A percentile compares a stretch with the other conserved stretches of the same genome.
Conservation (phyloP, 92 coral and sea anemone species). For the Parazoanthus atlanticus region DNA sequence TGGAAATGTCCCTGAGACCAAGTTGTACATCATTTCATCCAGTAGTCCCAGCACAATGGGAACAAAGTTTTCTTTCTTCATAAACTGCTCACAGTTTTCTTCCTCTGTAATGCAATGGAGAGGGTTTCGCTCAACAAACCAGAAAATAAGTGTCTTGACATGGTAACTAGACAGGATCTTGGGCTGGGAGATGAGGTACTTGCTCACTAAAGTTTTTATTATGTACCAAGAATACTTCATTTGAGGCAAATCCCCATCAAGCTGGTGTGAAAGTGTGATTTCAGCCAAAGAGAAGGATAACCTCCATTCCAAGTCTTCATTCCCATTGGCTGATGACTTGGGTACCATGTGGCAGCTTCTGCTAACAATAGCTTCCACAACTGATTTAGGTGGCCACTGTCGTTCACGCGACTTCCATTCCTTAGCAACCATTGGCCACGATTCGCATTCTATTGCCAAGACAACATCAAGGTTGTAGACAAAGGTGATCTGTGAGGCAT, state of each 20-base stretch:
- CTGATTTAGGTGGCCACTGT: constrained; percentile 41
- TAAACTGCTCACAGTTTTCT: neutral
- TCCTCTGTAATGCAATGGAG: constrained; percentile 32
- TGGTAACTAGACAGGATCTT: constrained; percentile 47
- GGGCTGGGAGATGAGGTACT: constrained; percentile 34
- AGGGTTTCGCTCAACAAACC: constrained; percentile 54
- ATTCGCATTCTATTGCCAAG: constrained; percentile 46
- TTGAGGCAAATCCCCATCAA: neutral
- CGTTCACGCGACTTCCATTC: constrained; percentile 41
- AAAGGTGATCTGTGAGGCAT: neutral
- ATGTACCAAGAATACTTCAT: constrained; percentile 23
- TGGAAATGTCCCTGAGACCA: constrained; percentile 40
- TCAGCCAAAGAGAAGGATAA: constrained; percentile 64
- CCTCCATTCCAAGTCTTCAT: constrained; percentile 60
- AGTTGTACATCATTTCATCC: constrained; percentile 56
- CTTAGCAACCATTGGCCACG: constrained; percentile 48
- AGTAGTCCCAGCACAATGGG: constrained; percentile 47
- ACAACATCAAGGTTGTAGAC: constrained; percentile 38
- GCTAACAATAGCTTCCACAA: constrained; percentile 9
- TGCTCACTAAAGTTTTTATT: constrained; percentile 33
- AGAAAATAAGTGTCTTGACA: constrained; percentile 57
- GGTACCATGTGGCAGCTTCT: constrained; percentile 53
- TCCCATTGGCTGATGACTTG: constrained; percentile 40
- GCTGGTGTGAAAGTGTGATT: constrained; percentile 21
- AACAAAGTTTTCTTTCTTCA: constrained; percentile 29